These are phyloP conservation scores for Beris morrisii DNA, from an alignment of 2,888 invertebrate genomes.

Conservation along the genomic window DNA sequence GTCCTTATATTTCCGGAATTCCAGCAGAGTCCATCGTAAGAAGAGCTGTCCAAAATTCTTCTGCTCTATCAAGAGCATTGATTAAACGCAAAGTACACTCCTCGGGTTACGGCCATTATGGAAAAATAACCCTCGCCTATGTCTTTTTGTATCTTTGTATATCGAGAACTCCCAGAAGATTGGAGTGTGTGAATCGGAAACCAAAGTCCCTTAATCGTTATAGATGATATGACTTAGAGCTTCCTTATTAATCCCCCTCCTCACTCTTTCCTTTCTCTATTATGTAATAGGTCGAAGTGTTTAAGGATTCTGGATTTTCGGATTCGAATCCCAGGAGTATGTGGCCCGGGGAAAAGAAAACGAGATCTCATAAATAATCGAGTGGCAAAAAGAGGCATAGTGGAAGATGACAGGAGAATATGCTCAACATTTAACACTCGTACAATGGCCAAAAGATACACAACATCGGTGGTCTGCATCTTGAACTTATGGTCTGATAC, in stretches of 20 bases:
- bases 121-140: conserved; percentile 1
- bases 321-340: conserved; percentile 28
- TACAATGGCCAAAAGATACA: conserved; percentile 27
- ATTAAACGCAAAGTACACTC: conserved; percentile 21
- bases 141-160: conserved; percentile 2
- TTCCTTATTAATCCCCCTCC: conserved; percentile 34
- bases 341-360: conserved; percentile 19
- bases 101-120: conserved; percentile 2
- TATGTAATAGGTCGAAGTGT: conserved; percentile 34
- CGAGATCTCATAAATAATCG: conserved; percentile 32
- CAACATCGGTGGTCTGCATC: conserved; percentile 34
- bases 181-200: conserved; percentile 19
- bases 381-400: conserved; percentile 6
- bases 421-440: conserved; percentile 34
- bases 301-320: conserved; percentile 30
- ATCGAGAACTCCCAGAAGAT: not conserved
- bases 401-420: conserved; percentile 33
- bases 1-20: no score
- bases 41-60: no score
- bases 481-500: conserved; percentile 16
- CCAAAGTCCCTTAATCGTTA: conserved; percentile 34
- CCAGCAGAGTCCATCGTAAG: no score
- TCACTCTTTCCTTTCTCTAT: not conserved
- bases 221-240: conserved; percentile 30
- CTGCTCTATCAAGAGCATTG: not conserved